Conservation (phyloP, 2,888 invertebrate species). For the Lagria hirta region DNA sequence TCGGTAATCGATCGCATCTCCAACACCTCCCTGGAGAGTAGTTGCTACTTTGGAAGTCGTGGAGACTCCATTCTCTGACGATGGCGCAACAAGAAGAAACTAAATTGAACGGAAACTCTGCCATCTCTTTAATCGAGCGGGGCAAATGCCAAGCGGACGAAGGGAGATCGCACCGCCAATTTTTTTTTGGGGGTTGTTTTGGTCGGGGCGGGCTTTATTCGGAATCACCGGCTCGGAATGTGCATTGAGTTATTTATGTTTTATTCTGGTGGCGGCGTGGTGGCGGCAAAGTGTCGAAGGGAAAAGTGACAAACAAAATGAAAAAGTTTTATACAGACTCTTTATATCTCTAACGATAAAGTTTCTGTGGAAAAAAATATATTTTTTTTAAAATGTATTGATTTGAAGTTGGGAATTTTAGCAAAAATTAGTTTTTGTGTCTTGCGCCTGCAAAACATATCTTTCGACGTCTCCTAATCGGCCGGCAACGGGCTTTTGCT, state of each 20-base stretch:
- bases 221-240: constrained; percentile 31
- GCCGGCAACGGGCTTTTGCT: no score
- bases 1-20: constrained; percentile 39
- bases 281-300: constrained; percentile 2
- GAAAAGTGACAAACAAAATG: no score
- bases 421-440: no score
- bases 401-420: no score
- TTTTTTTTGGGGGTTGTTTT: constrained; percentile 18
- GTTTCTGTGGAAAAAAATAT: no score
- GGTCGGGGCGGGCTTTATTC: constrained; percentile 29
- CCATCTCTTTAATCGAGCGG: constrained; percentile 47
- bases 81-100: constrained; percentile 50
- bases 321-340: no score
- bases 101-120: constrained; percentile 51
- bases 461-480: no score
- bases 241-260: constrained; percentile 27
- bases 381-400: no score
- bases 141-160: constrained; percentile 45
- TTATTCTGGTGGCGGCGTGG: no score
- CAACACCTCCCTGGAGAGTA: constrained; percentile 41
- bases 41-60: constrained; percentile 39
- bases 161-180: constrained; percentile 29
- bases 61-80: constrained; percentile 38
- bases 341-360: no score
- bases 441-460: no score